Evolutionary conservation across 1,140 invertebrate species (phyloP).

Genomic region (Diachasmimorpha longicaudata): DNA sequence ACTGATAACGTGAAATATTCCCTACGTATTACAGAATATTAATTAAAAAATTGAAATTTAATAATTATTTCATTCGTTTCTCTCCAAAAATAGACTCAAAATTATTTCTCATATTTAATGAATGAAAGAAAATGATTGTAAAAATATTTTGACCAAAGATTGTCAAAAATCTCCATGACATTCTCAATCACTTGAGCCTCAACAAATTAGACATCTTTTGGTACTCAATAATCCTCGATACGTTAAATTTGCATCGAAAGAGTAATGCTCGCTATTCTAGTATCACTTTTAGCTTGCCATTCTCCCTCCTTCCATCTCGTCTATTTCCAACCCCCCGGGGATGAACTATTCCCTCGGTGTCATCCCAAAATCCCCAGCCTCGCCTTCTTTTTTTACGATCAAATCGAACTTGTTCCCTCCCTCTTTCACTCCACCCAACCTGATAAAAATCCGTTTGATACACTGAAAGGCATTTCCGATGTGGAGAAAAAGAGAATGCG

Average conservation of each 20-base stretch:
- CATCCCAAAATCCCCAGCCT: background rate
- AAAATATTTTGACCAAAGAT: no score
- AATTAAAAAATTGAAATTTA: no score
- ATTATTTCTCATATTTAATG: no score
- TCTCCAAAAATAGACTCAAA: no score
- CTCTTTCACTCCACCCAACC: background rate
- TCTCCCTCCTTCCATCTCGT: background rate
- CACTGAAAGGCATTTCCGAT: background rate
- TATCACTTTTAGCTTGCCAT: constrained; percentile 9
- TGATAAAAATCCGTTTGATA: background rate
- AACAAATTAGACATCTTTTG: constrained; percentile 8
- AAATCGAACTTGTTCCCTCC: background rate
- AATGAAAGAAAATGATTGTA: no score
- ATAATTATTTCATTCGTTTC: no score
- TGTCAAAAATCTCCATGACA: background rate
- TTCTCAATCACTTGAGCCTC: background rate
- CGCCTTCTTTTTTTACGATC: background rate
- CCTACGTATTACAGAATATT: no score
- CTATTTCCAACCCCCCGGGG: background rate
- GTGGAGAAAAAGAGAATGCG: background rate
- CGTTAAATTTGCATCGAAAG: background rate
- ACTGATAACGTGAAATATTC: no score
- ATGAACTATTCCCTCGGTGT: background rate
- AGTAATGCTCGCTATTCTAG: background rate
- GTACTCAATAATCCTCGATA: background rate